Base-by-base conservation (phyloP, 2,888 invertebrate species). In the Ichneumoninae sp. region DNA sequence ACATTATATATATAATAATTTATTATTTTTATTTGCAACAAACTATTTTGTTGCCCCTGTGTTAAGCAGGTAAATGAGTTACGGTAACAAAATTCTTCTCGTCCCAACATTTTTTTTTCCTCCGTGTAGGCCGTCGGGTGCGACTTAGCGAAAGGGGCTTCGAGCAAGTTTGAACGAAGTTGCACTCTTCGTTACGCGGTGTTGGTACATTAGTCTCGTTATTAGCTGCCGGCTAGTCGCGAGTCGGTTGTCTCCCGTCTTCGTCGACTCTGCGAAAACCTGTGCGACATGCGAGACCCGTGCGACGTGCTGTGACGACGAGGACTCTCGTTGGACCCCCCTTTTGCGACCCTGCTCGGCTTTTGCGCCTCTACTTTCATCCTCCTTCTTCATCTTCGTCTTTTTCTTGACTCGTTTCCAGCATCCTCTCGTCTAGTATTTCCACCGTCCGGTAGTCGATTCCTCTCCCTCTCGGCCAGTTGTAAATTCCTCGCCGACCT, bases 191-290 rank as follows among this genome's bases (percentile, higher is more conserved):
- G 26, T 60, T 50, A n/a, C 5, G n/a, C 50, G n/a, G 16, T 50
- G 16, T n/a, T 4, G n/a, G n/a, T 50, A n/a, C 60, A 60, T 60
- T 87, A 86, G 84, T 88, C 85, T 88, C 87, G 86, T 87, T 86
- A 88, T 78, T 73, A 83, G 54, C 22, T 19, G 19, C 54, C 22
- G 22, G 8, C 80, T 70, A 73, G 79, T 66, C 60, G 70, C 60
- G 30, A 26, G 60, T 30, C 75, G 80, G 85, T 79, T 86, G 80
- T 83, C 47, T 22, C 52, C 75, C 75, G 16, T 71, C 70, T 76
- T 68, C 68, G 70, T 54, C 50, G 36, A 79, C 81, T 77, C 40
- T 83, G 85, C 71, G 83, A 83, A 86, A 84, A 40, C 81, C 81
- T 83, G 85, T 76, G 85, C 81, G 85, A 86, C 85, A 83, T 83